Percentiles rank a stretch among this genome's conserved stretches.
These are phyloP conservation scores for Oxystoma pomonae DNA, from an alignment of 2,888 invertebrate species.

Conservation along the genomic window DNA sequence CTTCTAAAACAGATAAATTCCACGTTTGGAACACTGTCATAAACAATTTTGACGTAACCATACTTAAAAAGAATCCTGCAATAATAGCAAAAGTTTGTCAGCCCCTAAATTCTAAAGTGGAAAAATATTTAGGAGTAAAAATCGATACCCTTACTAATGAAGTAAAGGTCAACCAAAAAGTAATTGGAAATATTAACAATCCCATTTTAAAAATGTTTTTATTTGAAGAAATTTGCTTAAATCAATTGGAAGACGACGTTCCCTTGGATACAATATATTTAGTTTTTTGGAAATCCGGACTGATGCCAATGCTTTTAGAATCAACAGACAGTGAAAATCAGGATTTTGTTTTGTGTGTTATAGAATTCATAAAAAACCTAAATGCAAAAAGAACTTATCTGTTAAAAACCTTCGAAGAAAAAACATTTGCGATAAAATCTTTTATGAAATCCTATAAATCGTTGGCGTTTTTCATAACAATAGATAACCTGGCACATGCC, in stretches of 20 bases:
- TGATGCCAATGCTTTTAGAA: conserved; percentile 25
- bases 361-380: conserved; percentile 25
- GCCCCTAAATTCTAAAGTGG: conserved; percentile 17
- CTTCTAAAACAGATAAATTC: conserved; percentile 16
- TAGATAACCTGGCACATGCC: conserved; percentile 24
- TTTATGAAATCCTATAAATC: conserved; percentile 16
- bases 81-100: conserved; percentile 15
- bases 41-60: conserved; percentile 25
- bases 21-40: conserved; percentile 26
- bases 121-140: conserved; percentile 13
- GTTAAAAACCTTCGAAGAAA: conserved; percentile 23
- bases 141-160: conserved; percentile 16
- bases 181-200: conserved; percentile 14
- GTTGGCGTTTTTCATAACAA: conserved; percentile 23
- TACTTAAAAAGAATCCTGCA: conserved; percentile 17
- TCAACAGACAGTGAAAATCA: conserved; percentile 23
- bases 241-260: conserved; percentile 18
- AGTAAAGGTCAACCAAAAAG: conserved; percentile 6
- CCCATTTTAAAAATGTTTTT: conserved; percentile 25
- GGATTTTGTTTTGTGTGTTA: conserved; percentile 24
- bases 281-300: conserved; percentile 31
- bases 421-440: conserved; percentile 9
- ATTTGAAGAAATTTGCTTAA: conserved; percentile 26
- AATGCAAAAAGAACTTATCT: conserved; percentile 28
- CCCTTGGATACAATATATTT: conserved; percentile 25